Evolutionary conservation across 1,140 invertebrate genomes (phyloP).

Genomic region (Cydia amplana): DNA sequence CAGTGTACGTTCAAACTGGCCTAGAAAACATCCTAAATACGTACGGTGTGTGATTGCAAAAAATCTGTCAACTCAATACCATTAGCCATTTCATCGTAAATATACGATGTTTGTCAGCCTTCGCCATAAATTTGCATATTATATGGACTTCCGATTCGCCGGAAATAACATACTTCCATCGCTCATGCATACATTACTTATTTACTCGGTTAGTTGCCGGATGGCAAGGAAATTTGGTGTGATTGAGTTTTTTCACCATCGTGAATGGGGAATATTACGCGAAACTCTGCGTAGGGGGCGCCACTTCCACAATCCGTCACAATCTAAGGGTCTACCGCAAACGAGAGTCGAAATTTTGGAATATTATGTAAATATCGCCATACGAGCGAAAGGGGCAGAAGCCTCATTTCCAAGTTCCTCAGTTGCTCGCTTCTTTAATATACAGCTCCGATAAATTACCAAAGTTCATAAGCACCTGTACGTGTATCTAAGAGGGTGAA

Average conservation of each 20-base stretch:
- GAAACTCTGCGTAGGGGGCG: too few species aligned
- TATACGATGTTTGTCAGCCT: slow-evolving; percentile 32
- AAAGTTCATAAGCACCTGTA: background rate
- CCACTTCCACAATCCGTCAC: too few species aligned
- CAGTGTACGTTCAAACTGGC: too few species aligned
- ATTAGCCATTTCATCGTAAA: background rate
- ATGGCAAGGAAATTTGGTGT: slow-evolving; percentile 5
- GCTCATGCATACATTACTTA: background rate
- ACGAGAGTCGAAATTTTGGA: too few species aligned
- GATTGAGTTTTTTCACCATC: background rate
- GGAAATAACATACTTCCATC: slow-evolving; percentile 34
- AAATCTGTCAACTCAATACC: background rate
- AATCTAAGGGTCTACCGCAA: too few species aligned
- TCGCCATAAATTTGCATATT: slow-evolving; percentile 37
- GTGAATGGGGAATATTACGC: too few species aligned
- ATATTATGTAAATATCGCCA: too few species aligned
- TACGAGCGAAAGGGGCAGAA: background rate
- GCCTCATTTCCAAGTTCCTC: background rate
- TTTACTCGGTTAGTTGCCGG: background rate
- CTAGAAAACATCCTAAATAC: too few species aligned
- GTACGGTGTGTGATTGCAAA: background rate
- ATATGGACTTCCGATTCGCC: slow-evolving; percentile 36
- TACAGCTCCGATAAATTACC: background rate
- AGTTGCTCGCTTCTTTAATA: background rate
- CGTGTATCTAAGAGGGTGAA: slow-evolving; percentile 2